These are phyloP conservation scores for Pseudobourletiella spinata DNA, from an alignment of 1,140 invertebrate genomes.

Conservation along the genomic window DNA sequence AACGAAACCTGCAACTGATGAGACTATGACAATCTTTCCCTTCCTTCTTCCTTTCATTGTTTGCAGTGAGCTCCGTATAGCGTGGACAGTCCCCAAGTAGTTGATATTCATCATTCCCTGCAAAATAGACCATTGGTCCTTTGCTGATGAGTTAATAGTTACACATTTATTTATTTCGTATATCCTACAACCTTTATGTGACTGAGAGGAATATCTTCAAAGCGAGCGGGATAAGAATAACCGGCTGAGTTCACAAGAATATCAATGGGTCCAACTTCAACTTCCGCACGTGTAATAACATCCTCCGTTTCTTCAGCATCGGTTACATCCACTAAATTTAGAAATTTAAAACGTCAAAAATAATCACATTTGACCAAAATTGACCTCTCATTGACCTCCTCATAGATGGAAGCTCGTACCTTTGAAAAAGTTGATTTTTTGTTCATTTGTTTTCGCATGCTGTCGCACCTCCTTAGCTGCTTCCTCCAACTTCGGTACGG, in stretches of 20 bases:
- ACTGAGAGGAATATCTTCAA: slow-evolving; percentile 66
- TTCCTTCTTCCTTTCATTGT: slow-evolving; percentile 46
- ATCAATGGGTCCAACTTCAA: slow-evolving; percentile 63
- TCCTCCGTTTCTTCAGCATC: slow-evolving; percentile 54
- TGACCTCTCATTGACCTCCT: no score
- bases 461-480: slow-evolving; percentile 52
- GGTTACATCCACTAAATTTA: slow-evolving; percentile 57
- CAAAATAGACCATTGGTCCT: no score
- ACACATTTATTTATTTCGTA: no score
- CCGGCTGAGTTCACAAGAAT: slow-evolving; percentile 91
- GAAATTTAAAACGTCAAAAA: no score
- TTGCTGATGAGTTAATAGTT: no score
- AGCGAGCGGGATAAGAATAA: slow-evolving; percentile 55
- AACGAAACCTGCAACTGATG: slow-evolving; percentile 80
- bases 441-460: slow-evolving; percentile 42
- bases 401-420: no score
- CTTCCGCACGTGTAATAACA: slow-evolving; percentile 52
- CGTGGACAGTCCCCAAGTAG: slow-evolving; percentile 48
- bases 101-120: slow-evolving; percentile 52
- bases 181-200: slow-evolving; percentile 67
- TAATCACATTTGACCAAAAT: no score
- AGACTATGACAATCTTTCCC: slow-evolving; percentile 73
- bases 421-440: slow-evolving; percentile 59
- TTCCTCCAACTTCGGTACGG: slow-evolving; percentile 55
- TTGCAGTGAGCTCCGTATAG: slow-evolving; percentile 47